Conservation (phyloP, 2,797 vertebrate species). For the Danionella dracula region DNA sequence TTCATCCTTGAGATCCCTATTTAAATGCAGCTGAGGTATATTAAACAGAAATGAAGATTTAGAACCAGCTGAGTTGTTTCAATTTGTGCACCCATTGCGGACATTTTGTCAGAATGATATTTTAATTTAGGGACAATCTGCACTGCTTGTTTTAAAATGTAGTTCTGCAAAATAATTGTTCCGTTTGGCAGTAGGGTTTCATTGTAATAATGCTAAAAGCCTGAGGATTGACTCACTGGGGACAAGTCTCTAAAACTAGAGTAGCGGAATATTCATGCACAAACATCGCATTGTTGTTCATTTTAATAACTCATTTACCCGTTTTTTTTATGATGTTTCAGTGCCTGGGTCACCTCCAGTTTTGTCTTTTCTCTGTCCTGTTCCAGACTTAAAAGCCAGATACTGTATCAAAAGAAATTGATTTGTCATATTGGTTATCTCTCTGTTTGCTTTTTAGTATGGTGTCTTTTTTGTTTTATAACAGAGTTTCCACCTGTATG, state of each 20-base stretch:
- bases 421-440: too few relatives aligned
- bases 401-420: too few relatives aligned
- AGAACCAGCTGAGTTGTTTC: neutral
- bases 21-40: constrained; percentile 46
- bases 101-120: constrained; percentile 12
- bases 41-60: constrained; percentile 23
- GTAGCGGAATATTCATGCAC: too few relatives aligned
- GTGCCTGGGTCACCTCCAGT: too few relatives aligned
- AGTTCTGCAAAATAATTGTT: constrained; percentile 8
- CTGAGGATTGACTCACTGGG: neutral
- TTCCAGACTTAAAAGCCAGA: too few relatives aligned
- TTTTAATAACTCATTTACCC: too few relatives aligned
- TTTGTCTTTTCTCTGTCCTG: too few relatives aligned
- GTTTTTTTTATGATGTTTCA: too few relatives aligned
- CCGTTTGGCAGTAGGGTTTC: neutral
- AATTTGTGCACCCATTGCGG: constrained; percentile 1
- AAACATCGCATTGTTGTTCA: too few relatives aligned
- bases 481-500: too few relatives aligned
- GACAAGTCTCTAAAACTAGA: neutral
- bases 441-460: too few relatives aligned
- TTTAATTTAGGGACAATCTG: constrained; percentile 26
- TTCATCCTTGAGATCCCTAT: constrained; percentile 62
- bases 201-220: neutral
- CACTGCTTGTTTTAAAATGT: constrained; percentile 1
- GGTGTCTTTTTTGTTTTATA: too few relatives aligned